phyloP scores from a whole-genome alignment of 2,113 vertebrate genomes.

The Pantherophis guttatus region DNA sequence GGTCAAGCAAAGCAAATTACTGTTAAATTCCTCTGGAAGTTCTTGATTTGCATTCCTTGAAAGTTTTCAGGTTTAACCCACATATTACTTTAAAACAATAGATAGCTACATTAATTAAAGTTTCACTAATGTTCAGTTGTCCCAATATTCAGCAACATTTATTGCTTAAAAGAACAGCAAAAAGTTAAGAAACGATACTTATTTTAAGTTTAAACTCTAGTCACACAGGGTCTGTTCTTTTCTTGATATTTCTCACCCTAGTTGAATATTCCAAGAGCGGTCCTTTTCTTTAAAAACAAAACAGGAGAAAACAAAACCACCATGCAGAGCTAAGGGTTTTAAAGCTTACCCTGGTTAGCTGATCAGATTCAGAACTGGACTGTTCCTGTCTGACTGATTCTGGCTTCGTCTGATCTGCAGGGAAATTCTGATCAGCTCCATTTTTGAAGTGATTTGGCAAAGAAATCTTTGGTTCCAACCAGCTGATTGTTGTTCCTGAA shows the following conservation, averaged over 20 bases:
- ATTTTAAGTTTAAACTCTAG: background rate
- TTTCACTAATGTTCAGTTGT: background rate
- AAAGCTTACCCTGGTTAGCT: slow-evolving; percentile 84
- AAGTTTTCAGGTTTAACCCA: background rate
- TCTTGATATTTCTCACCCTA: background rate
- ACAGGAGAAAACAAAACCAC: background rate
- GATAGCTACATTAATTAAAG: background rate
- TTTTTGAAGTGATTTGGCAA: slow-evolving; percentile 89
- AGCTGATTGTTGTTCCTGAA: slow-evolving; percentile 89
- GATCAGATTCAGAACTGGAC: slow-evolving; percentile 75
- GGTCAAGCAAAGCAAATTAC: background rate
- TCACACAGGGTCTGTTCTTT: background rate
- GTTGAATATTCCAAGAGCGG: background rate
- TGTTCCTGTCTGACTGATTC: slow-evolving; percentile 76
- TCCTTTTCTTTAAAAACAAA: background rate
- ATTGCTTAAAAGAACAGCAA: slow-evolving; percentile 8
- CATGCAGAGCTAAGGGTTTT: slow-evolving; percentile 26
- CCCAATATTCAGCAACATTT: background rate
- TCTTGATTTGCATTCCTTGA: background rate
- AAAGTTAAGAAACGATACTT: slow-evolving; percentile 7
- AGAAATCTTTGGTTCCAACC: slow-evolving; percentile 92
- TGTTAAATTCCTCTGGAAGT: background rate
- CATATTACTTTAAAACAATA: background rate
- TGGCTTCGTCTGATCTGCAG: slow-evolving; percentile 72
- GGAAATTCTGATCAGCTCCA: slow-evolving; percentile 80